Base-by-base conservation (phyloP, 2,113 vertebrate species). In the Arizona elegans region DNA sequence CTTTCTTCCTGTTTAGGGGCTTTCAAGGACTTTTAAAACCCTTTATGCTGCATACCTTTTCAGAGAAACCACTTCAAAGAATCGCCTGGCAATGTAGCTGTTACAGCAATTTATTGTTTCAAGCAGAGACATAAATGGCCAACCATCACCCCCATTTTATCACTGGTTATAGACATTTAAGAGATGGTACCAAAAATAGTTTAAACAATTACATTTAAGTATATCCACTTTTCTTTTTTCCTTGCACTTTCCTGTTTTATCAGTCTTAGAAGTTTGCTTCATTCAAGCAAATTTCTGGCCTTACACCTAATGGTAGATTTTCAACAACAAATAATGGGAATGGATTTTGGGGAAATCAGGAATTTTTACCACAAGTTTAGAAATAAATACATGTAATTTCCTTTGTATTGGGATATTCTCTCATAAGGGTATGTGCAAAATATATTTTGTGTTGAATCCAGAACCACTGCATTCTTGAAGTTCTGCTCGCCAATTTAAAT, bases 11-110 rank as follows among this genome's bases (percentile, higher is more conserved):
- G 50, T 92, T 86, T 88, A 86, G 29, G 2, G 54, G 24, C 17
- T 86, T 92, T 54, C 26, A 65, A 86, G 54, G 23, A 54, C 24
- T 33, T 93, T 93, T 89, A n/a, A 92, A 86, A 86, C 2, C n/a
- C 65, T 94, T 90, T 38, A 55, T 5, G 21, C 11, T 19, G 23
- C 33, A 33, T 12, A 92, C n/a, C 86, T 38, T 52, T 59, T 87
- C 56, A 47, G 12, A 89, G 26, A 50, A 90, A n/a, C 29, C 88
- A 89, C 70, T 53, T 62, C n/a, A 91, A 90, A 53, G 55, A 52
- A 86, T 70, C 55, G n/a, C n/a, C 56, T 47, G 65, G 17, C 26
- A 55, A 33, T 47, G 15, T 8, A 15, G 88, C 19, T 86, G 54
- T 23, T 33, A 85, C n/a, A 81, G 17, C 38, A 86, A 50, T 23